phyloP scores from a whole-genome alignment of 1,140 invertebrate species.

The Rhopalosiphum padi region DNA sequence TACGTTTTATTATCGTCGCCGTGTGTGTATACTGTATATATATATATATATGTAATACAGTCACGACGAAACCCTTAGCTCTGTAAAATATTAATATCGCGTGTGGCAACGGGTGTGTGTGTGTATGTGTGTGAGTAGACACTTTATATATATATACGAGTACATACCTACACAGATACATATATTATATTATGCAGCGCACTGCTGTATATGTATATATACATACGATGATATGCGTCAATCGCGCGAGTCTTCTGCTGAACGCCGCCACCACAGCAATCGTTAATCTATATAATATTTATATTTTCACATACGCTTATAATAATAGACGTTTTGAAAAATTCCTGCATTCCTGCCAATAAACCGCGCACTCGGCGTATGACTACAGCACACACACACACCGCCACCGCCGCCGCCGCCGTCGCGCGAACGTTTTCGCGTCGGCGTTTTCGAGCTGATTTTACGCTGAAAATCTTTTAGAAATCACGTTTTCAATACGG shows the following conservation, averaged over 20 bases:
- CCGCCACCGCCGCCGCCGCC: too few species aligned
- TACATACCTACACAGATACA: too few species aligned
- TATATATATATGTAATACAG: not conserved
- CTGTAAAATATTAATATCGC: not conserved
- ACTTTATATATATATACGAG: too few species aligned
- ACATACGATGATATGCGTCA: not conserved
- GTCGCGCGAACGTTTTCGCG: not conserved
- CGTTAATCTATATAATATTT: conserved; percentile 6
- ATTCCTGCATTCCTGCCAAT: conserved; percentile 5
- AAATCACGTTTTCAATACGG: not conserved
- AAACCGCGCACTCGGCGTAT: not conserved
- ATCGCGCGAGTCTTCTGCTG: not conserved
- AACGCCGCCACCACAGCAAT: not conserved
- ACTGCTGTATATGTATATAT: too few species aligned
- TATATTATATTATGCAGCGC: too few species aligned
- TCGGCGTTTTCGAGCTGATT: not conserved
- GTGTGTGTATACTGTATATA: too few species aligned
- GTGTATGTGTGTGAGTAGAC: too few species aligned
- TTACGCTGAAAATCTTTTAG: not conserved
- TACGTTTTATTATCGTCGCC: not conserved
- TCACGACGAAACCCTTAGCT: not conserved
- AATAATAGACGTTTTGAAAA: conserved; percentile 13
- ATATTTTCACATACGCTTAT: not conserved
- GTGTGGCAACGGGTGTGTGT: too few species aligned
- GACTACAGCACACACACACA: not conserved